These are phyloP conservation scores for Anoura caudifer DNA, from an alignment of 2,113 vertebrate genomes.

Conservation along the genomic window DNA sequence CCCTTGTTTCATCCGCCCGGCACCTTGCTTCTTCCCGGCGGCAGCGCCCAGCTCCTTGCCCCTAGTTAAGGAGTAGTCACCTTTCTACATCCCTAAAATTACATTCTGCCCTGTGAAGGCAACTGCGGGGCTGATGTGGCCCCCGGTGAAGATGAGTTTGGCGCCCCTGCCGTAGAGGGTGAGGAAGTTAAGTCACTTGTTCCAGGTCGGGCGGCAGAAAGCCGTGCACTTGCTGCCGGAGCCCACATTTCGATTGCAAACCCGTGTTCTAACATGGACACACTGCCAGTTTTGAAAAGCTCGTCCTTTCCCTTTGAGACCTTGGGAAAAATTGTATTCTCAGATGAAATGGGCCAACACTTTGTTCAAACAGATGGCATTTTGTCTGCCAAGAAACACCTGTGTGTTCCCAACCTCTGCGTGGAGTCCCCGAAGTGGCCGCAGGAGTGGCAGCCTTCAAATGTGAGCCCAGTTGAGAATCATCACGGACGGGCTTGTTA, in stretches of 20 bases:
- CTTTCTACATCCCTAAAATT: too few relatives aligned
- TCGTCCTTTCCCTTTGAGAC: neutral
- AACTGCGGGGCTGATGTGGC: too few relatives aligned
- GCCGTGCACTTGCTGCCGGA: neutral
- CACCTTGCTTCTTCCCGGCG: too few relatives aligned
- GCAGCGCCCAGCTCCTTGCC: too few relatives aligned
- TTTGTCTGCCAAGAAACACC: neutral
- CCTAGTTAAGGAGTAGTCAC: too few relatives aligned
- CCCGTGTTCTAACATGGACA: neutral
- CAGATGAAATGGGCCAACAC: neutral
- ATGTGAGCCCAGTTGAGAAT: neutral
- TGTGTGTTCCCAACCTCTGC: neutral
- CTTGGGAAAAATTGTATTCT: neutral
- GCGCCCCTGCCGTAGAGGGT: neutral
- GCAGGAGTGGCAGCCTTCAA: neutral
- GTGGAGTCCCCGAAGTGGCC: neutral
- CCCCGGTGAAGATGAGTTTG: too few relatives aligned
- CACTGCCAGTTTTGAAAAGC: neutral
- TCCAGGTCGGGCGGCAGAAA: neutral
- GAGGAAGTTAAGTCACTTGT: slow-evolving; percentile 5
- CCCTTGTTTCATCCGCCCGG: too few relatives aligned
- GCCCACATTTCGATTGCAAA: neutral
- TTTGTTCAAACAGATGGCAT: neutral
- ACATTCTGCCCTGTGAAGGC: too few relatives aligned
- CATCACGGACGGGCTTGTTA: neutral